Percentiles rank a stretch among this genome's conserved stretches.
Conservation (phyloP, 1,140 invertebrate genomes). For the Hylyphantes graminicola region DNA sequence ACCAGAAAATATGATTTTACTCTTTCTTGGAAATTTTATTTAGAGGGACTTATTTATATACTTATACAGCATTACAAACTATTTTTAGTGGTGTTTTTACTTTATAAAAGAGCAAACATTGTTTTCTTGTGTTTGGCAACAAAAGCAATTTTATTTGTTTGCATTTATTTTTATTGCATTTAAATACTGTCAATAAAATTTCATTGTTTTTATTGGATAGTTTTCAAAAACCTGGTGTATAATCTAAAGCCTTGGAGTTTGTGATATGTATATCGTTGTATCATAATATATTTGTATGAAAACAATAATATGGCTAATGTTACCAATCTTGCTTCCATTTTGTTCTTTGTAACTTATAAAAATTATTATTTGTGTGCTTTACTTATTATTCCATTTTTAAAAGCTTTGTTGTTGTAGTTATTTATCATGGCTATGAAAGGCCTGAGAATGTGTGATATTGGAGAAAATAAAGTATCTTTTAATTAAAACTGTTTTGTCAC, state of each 20-base stretch:
- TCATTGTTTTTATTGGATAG: too few relatives aligned
- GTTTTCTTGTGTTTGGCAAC: not conserved
- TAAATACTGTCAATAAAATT: not conserved
- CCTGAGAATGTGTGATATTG: slow-evolving; percentile 55
- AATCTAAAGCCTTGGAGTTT: slow-evolving; percentile 54
- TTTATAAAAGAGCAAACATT: too few relatives aligned
- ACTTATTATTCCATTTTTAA: slow-evolving; percentile 34
- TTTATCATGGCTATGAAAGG: slow-evolving; percentile 49
- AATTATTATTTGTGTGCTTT: slow-evolving; percentile 47
- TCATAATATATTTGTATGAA: slow-evolving; percentile 44
- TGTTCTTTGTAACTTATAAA: slow-evolving; percentile 51
- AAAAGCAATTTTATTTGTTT: not conserved
- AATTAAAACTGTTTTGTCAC: not conserved
- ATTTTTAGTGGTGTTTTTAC: too few relatives aligned
- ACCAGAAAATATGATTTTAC: too few relatives aligned
- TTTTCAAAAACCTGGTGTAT: not conserved
- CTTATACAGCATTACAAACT: too few relatives aligned
- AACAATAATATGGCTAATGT: slow-evolving; percentile 14
- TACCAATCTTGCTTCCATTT: slow-evolving; percentile 52
- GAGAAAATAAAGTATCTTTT: slow-evolving; percentile 57
- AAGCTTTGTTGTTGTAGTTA: slow-evolving; percentile 56
- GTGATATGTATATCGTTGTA: slow-evolving; percentile 60
- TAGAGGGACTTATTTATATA: too few relatives aligned
- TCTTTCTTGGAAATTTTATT: too few relatives aligned
- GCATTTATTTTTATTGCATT: slow-evolving; percentile 25